phyloP scores from a whole-genome alignment of 2,113 vertebrate genomes.

The Callochromis pleurospilus region DNA sequence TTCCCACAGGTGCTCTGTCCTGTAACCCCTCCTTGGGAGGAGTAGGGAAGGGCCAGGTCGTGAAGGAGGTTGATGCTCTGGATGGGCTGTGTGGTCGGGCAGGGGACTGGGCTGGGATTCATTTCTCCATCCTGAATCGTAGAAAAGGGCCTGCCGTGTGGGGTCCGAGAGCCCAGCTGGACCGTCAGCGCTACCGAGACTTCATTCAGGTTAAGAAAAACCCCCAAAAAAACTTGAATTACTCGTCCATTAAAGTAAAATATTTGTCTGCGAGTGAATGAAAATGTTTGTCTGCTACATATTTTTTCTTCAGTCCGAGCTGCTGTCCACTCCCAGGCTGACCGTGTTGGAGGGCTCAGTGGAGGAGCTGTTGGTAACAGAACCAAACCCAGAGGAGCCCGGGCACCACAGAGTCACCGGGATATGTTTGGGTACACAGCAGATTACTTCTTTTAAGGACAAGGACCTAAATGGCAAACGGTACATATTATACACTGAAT shows the following conservation, averaged over 20 bases:
- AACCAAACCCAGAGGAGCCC: conserved; percentile 68
- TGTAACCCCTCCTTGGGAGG: conserved; percentile 95
- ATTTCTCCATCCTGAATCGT: conserved; percentile 91
- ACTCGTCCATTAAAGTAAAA: not conserved
- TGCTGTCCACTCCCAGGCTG: conserved; percentile 80
- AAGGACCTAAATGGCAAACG: not conserved
- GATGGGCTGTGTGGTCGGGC: conserved; percentile 88
- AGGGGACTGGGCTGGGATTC: conserved; percentile 85
- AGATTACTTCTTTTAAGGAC: not conserved
- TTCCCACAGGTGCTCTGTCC: conserved; percentile 82
- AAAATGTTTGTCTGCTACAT: not conserved
- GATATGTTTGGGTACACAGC: conserved; percentile 77
- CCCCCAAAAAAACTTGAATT: not conserved
- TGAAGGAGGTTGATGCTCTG: conserved; percentile 88
- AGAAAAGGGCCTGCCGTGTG: conserved; percentile 92
- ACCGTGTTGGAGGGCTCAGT: conserved; percentile 84
- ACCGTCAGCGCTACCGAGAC: conserved; percentile 81
- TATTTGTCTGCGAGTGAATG: not conserved
- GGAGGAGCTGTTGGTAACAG: conserved; percentile 81
- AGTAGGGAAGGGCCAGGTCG: conserved; percentile 91
- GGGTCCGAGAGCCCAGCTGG: conserved; percentile 91
- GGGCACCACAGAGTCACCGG: conserved; percentile 79
- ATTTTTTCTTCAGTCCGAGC: conserved; percentile 74
- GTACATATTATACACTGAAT: not conserved
- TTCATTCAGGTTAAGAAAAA: conserved; percentile 79